These are phyloP conservation scores for Nannoperca obscura DNA, from an alignment of 2,797 vertebrate genomes.

Conservation along the genomic window DNA sequence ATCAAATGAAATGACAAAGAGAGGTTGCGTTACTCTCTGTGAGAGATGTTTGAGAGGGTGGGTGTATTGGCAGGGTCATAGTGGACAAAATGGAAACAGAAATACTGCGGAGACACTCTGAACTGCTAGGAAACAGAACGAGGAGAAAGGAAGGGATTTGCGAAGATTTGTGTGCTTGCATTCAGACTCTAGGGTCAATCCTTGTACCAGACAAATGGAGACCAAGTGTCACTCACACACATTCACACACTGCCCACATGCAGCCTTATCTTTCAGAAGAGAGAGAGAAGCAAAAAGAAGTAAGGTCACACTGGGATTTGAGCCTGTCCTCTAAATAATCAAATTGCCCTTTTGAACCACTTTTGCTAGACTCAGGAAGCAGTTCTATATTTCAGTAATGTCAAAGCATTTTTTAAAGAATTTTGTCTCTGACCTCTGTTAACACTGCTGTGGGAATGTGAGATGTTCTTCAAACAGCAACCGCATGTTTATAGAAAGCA, in stretches of 20 bases:
- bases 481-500: slow-evolving; percentile 68
- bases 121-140: slow-evolving; percentile 57
- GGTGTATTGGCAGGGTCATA: slow-evolving; percentile 66
- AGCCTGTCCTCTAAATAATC: slow-evolving; percentile 68
- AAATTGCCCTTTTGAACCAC: slow-evolving; percentile 59
- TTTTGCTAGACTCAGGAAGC: slow-evolving; percentile 65
- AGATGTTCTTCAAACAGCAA: slow-evolving; percentile 47
- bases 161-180: slow-evolving; percentile 48
- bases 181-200: slow-evolving; percentile 56
- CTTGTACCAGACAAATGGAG: slow-evolving; percentile 56
- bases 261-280: slow-evolving; percentile 60
- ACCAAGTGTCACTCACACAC: slow-evolving; percentile 53
- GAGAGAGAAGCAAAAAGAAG: slow-evolving; percentile 40
- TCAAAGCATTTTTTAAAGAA: slow-evolving; percentile 22
- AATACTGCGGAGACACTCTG: slow-evolving; percentile 55
- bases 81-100: slow-evolving; percentile 67
- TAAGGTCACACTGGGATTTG: slow-evolving; percentile 63
- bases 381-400: slow-evolving; percentile 55
- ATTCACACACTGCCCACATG: slow-evolving; percentile 54
- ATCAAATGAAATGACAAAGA: slow-evolving; percentile 72
- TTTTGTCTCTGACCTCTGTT: slow-evolving; percentile 54
- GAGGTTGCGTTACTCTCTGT: slow-evolving; percentile 65
- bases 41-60: slow-evolving; percentile 69
- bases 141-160: slow-evolving; percentile 62
- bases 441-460: slow-evolving; percentile 51